Conservation (phyloP, 2,113 vertebrate genomes). For the Prionailurus bengalensis region DNA sequence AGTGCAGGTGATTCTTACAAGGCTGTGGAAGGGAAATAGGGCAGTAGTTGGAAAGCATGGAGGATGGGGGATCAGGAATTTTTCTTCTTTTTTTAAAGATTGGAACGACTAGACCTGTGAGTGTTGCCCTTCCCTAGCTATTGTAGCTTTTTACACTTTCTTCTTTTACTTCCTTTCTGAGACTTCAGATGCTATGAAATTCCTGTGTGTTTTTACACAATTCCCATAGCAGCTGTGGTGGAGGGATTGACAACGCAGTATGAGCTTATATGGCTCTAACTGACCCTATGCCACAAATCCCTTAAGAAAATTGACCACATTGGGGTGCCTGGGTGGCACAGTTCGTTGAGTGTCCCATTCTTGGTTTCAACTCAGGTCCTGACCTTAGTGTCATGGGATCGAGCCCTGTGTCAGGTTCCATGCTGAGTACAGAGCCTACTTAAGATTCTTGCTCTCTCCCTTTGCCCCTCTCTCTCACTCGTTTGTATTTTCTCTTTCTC, state of each 20-base stretch:
- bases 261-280: not conserved
- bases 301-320: not conserved
- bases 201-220: not conserved
- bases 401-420: no score
- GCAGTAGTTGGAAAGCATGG: not conserved
- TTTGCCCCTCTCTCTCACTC: no score
- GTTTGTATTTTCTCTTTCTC: no score
- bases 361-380: no score
- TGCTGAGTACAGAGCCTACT: no score
- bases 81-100: not conserved
- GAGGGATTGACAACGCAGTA: not conserved
- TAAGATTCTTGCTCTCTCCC: no score
- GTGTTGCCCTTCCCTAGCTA: not conserved
- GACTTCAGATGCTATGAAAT: not conserved
- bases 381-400: no score
- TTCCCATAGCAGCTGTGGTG: not conserved
- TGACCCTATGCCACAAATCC: not conserved
- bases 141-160: not conserved
- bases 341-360: no score
- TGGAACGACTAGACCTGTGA: not conserved
- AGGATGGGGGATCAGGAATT: not conserved
- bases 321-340: no score
- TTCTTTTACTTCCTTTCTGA: not conserved
- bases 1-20: not conserved
- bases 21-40: not conserved